Evolutionary conservation across 2,113 vertebrate genomes (phyloP).

Genomic region (Ceratotherium simum): DNA sequence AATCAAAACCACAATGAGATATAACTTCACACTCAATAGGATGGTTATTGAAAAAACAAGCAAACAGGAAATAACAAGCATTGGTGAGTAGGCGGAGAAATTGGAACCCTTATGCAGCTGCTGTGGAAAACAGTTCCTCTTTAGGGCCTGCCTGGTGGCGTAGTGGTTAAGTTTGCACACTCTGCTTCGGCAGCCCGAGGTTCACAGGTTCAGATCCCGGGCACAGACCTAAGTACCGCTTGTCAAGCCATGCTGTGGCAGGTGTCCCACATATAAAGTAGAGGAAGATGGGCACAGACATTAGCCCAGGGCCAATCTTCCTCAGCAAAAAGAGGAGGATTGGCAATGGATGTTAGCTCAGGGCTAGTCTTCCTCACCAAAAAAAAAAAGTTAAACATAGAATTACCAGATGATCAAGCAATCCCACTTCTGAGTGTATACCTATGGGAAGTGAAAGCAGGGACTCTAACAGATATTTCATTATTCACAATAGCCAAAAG

Average conservation of each 20-base stretch:
- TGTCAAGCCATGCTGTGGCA: too few species aligned
- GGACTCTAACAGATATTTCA: neutral
- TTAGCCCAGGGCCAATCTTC: too few species aligned
- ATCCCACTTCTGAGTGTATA: neutral
- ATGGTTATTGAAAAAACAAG: neutral
- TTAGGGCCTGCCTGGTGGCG: too few species aligned
- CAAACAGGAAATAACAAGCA: neutral
- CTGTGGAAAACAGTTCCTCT: neutral
- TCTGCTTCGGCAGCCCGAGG: too few species aligned
- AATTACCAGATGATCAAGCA: neutral
- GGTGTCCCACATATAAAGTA: too few species aligned
- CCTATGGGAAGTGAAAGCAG: neutral
- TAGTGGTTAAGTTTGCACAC: too few species aligned
- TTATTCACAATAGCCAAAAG: neutral
- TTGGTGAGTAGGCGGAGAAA: neutral
- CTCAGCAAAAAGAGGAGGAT: too few species aligned
- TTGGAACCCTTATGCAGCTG: neutral
- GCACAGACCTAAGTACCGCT: too few species aligned
- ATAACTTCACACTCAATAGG: neutral
- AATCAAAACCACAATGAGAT: neutral
- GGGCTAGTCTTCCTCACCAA: too few species aligned
- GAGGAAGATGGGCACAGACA: too few species aligned
- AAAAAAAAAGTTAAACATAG: neutral
- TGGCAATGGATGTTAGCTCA: too few species aligned
- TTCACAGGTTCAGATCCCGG: too few species aligned